Evolutionary conservation across 2,797 vertebrate species (phyloP).

Genomic region (Serranus cabrilla): DNA sequence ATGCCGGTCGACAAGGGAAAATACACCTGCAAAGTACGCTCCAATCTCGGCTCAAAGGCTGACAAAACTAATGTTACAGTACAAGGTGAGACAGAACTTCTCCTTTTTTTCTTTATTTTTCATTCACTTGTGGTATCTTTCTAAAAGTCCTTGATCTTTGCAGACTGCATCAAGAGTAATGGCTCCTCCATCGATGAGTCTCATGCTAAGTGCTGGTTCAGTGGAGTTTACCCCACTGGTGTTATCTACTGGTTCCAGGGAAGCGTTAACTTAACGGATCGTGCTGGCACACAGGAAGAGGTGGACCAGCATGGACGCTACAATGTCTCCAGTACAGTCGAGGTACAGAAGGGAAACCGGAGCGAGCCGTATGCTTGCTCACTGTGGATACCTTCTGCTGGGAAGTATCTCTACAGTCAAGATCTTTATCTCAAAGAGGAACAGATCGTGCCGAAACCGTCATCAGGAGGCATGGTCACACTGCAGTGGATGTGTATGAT

Average conservation of each 20-base stretch:
- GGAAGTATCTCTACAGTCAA: not conserved
- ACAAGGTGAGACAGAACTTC: conserved; percentile 55
- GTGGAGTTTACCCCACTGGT: conserved; percentile 36
- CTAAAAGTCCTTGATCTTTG: conserved; percentile 10
- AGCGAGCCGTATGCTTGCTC: conserved; percentile 37
- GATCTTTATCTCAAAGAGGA: accelerated
- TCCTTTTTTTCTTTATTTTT: accelerated
- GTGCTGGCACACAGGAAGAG: accelerated
- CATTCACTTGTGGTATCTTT: not conserved
- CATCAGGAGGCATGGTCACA: conserved; percentile 2
- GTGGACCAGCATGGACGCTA: not conserved
- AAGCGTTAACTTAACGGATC: not conserved
- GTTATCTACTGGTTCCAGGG: conserved; percentile 65
- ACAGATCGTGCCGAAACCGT: accelerated
- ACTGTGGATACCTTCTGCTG: conserved; percentile 29
- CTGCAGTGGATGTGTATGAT: conserved; percentile 35
- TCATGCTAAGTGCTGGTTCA: conserved; percentile 46
- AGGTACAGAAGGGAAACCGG: accelerated
- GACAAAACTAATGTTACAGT: not conserved
- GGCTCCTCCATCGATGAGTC: accelerated
- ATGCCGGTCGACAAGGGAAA: conserved; percentile 21
- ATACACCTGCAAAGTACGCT: conserved; percentile 67
- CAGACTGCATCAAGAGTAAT: conserved; percentile 41
- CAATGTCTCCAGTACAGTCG: conserved; percentile 30
- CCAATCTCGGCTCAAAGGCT: accelerated